phyloP scores from a whole-genome alignment of 2,797 vertebrate genomes.

The Lepus townsendii region DNA sequence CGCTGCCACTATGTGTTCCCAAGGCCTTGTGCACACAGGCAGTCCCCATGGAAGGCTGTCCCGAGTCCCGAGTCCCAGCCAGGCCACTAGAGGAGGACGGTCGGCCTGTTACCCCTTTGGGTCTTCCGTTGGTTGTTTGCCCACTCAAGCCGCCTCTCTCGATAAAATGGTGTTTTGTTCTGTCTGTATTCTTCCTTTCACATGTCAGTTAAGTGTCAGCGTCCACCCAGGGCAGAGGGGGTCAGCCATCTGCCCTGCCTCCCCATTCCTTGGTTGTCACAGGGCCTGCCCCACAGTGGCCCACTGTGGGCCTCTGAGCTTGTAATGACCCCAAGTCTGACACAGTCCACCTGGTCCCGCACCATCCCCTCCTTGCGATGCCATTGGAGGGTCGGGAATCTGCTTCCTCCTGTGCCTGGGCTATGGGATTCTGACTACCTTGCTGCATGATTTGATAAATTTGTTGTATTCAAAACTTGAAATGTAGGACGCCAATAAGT shows the following conservation, averaged over 20 bases:
- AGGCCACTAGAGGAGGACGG: neutral
- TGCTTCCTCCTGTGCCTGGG: constrained; percentile 52
- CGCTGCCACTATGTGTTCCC: too few species aligned
- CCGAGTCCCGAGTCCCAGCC: too few species aligned
- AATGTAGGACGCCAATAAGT: constrained; percentile 60
- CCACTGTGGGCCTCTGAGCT: too few species aligned
- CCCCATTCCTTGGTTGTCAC: neutral
- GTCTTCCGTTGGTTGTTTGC: neutral
- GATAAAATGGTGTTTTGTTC: neutral
- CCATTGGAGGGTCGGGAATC: neutral
- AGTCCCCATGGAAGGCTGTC: too few species aligned
- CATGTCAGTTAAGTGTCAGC: neutral
- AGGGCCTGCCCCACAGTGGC: neutral
- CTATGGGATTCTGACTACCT: constrained; percentile 62
- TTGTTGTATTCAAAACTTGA: constrained; percentile 82
- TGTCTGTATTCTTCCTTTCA: neutral
- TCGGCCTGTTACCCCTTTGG: neutral
- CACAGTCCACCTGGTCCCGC: neutral
- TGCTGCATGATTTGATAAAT: constrained; percentile 78
- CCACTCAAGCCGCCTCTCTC: neutral
- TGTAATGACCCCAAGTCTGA: neutral
- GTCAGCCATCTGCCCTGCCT: neutral
- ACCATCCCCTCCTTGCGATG: neutral
- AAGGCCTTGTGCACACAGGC: too few species aligned
- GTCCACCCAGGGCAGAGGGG: neutral